These are phyloP conservation scores for Onychostruthus taczanowskii DNA, from an alignment of 2,113 vertebrate species.

Conservation along the genomic window DNA sequence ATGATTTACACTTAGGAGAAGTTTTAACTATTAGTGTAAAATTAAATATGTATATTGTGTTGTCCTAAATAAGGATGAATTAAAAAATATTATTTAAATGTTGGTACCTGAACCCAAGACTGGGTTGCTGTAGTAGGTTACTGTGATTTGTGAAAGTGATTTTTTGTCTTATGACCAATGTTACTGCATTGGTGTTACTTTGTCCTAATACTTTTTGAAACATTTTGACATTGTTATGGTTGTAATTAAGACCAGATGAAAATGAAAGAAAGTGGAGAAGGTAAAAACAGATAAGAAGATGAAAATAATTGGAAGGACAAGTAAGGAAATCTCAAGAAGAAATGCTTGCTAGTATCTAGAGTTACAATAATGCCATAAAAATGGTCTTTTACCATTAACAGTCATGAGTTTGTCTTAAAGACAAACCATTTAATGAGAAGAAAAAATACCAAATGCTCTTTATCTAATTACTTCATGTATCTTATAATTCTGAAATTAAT, in stretches of 20 bases:
- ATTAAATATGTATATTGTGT: not conserved
- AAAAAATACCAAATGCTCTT: not conserved
- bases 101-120: not conserved
- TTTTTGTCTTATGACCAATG: not conserved
- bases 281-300: constrained; percentile 70
- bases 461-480: not conserved
- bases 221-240: constrained; percentile 2
- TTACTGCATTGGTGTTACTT: not conserved
- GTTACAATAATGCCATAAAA: not conserved
- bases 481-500: not conserved
- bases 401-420: not conserved
- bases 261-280: constrained; percentile 73
- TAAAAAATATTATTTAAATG: not conserved
- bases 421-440: not conserved
- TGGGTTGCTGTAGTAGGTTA: not conserved
- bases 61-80: not conserved
- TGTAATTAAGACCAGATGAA: constrained; percentile 78
- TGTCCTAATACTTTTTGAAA: constrained; percentile 6
- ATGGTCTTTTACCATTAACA: not conserved
- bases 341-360: not conserved
- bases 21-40: not conserved
- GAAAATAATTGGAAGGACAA: constrained; percentile 55
- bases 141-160: not conserved
- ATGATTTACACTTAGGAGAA: not conserved
- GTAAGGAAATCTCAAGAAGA: constrained; percentile 60